Base-by-base conservation (phyloP, 2,113 vertebrate species). In the Cavia aperea region DNA sequence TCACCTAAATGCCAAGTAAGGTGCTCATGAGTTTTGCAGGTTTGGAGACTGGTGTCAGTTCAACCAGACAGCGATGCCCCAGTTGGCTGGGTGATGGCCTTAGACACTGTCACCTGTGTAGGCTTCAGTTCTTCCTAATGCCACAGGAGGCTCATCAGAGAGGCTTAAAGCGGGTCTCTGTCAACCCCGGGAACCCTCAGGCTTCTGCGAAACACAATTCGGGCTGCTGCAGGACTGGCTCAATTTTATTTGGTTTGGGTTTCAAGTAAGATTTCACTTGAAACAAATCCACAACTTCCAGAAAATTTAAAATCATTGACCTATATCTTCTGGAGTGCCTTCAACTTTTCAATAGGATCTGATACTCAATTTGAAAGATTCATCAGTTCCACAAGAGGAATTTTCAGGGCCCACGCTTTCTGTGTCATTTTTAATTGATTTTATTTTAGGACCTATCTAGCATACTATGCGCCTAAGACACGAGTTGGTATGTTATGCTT, bases 241-340 rank as follows among this genome's bases (percentile, higher is more conserved):
- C 4, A 12, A 7, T 70, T 82, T 60, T 81, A 56, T 85, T 72
- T 90, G 12, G 46, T 95, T 91, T 29, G 51, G 36, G 87, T 83
- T 95, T 81, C 43, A 87, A 84, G 18, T 46, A 86, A 84, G n/a
- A 92, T 82, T 81, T 94, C 78, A 93, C 33, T 39, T 16, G 6
- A 89, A 58, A 46, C 12, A 39, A 72, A 70, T 24, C 39, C 43
- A 65, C 33, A 5, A 1, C 51, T 89, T 63, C n/a, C 70, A 86
- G 54, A 56, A 65, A 51, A 63, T 31, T 62, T 23, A 24, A 70
- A 78, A 65, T 91, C 58, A 70, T 51, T 81, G 19, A 88, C 81
- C 10, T n/a, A 43, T n/a, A 81, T 26, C 31, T 81, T 78, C 29
- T 49, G 14, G 56, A n/a, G 1, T 5, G 89, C 36, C 23, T 60